A percentile compares a stretch with the other conserved stretches of the same genome.
These are phyloP conservation scores for Datnioides undecimradiatus DNA, from an alignment of 2,113 vertebrate species.

Conservation along the genomic window DNA sequence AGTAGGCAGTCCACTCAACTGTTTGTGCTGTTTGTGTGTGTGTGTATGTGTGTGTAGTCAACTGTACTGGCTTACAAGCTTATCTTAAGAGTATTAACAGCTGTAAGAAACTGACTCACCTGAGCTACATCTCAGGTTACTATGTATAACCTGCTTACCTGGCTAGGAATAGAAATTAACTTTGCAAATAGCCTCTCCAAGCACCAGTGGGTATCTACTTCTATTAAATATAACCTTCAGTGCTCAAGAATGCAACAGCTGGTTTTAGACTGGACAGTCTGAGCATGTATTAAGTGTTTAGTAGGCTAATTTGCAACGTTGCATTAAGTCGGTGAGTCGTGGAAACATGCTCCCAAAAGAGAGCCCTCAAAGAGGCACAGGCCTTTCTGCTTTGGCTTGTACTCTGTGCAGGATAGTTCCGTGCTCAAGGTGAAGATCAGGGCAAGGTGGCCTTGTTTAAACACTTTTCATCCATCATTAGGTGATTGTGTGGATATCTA, in stretches of 20 bases:
- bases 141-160: conserved; percentile 66
- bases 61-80: conserved; percentile 37
- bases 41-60: not conserved
- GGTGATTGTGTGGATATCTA: not conserved
- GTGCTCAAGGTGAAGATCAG: conserved; percentile 13
- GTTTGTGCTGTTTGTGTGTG: too few species aligned
- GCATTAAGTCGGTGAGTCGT: conserved; percentile 1
- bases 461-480: conserved; percentile 4
- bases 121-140: conserved; percentile 46
- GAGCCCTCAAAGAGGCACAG: not conserved
- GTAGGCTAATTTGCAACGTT: conserved; percentile 4
- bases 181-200: conserved; percentile 60
- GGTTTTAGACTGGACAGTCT: conserved; percentile 48
- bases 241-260: conserved; percentile 26
- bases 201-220: conserved; percentile 54
- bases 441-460: conserved; percentile 10
- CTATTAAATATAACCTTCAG: conserved; percentile 38
- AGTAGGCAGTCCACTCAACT: not conserved
- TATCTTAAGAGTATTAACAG: conserved; percentile 60
- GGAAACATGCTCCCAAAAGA: conserved; percentile 26
- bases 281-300: conserved; percentile 24
- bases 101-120: conserved; percentile 48
- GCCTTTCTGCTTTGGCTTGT: conserved; percentile 1
- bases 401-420: not conserved
- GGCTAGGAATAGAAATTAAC: conserved; percentile 68